Conservation (phyloP, 2,797 vertebrate species). For the Sitta carolinensis region DNA sequence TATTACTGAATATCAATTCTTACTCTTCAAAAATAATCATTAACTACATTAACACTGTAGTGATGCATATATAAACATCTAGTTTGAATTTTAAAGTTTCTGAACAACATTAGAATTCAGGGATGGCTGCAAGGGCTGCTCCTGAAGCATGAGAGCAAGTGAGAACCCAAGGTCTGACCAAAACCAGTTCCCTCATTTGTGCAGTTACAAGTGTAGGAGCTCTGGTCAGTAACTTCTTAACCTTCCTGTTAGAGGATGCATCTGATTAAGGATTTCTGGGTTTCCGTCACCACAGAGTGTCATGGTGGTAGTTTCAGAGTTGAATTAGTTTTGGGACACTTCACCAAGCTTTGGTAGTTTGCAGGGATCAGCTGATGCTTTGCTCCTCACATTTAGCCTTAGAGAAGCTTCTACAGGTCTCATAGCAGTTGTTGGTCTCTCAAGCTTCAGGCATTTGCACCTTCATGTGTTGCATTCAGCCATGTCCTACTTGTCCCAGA, state of each 20-base stretch:
- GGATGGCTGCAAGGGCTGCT: background rate
- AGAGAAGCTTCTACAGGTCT: background rate
- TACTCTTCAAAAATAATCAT: background rate
- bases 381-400: background rate
- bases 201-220: background rate
- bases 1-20: background rate
- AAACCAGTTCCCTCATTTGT: background rate
- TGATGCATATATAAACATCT: background rate
- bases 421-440: background rate
- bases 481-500: background rate
- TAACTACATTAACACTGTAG: background rate
- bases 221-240: background rate
- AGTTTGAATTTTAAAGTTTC: background rate
- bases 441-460: background rate
- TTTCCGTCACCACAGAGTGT: background rate
- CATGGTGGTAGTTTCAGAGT: background rate
- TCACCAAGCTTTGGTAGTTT: background rate
- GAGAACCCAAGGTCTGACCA: background rate
- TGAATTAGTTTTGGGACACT: background rate
- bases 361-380: background rate
- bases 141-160: background rate
- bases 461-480: background rate
- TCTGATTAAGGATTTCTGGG: background rate
- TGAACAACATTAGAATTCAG: background rate
- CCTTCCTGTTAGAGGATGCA: background rate